Percentiles rank a stretch among this genome's conserved stretches.
These are phyloP conservation scores for Brassicogethes aeneus DNA, from an alignment of 2,888 invertebrate species.

Conservation along the genomic window DNA sequence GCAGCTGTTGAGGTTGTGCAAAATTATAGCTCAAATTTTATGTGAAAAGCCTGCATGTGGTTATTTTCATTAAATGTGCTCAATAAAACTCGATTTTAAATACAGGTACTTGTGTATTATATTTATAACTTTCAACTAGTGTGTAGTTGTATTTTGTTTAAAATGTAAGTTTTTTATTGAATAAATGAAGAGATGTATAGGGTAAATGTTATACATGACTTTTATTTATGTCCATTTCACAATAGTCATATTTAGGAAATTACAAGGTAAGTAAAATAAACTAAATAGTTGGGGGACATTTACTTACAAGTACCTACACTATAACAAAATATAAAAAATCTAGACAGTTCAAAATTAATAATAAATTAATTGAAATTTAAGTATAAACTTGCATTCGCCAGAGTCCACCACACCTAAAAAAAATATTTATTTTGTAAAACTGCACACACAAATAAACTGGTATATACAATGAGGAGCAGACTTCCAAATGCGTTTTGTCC, in stretches of 20 bases:
- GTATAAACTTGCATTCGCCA: conserved; percentile 39
- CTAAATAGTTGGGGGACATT: too few relatives aligned
- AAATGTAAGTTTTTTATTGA: background rate
- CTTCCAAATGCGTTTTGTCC: too few relatives aligned
- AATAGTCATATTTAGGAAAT: too few relatives aligned
- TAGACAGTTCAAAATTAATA: too few relatives aligned
- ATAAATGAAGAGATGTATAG: background rate
- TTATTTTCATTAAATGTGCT: background rate
- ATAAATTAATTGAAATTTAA: conserved; percentile 7
- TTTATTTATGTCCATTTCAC: too few relatives aligned
- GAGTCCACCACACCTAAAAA: conserved; percentile 17
- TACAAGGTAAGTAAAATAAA: too few relatives aligned
- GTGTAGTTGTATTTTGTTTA: background rate
- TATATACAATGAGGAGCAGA: background rate
- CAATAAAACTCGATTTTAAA: background rate
- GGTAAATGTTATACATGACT: background rate
- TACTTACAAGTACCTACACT: too few relatives aligned
- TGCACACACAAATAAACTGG: background rate
- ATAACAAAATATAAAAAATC: too few relatives aligned
- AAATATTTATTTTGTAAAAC: conserved; percentile 1
- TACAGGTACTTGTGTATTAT: background rate
- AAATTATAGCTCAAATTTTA: background rate
- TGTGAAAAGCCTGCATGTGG: background rate
- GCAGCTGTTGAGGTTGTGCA: background rate
- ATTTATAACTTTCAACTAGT: background rate